phyloP scores from a whole-genome alignment of 2,797 vertebrate species.

The Enteromius viviparus region DNA sequence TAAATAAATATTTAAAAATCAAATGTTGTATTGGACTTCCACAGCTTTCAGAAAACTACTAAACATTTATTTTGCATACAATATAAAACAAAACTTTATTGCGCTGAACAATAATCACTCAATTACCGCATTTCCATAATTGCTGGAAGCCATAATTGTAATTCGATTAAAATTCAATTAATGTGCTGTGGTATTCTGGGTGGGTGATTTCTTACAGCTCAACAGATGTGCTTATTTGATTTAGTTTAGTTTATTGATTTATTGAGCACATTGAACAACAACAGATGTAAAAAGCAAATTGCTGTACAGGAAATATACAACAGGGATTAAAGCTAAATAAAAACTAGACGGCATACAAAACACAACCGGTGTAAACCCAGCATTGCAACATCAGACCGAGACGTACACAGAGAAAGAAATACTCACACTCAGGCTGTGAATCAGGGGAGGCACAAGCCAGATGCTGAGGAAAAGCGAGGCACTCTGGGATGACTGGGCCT shows the following conservation, averaged over 20 bases:
- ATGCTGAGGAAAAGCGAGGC: conserved; percentile 87
- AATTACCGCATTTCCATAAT: not conserved
- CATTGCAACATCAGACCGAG: not conserved
- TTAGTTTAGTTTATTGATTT: not conserved
- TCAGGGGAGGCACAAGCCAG: conserved; percentile 88
- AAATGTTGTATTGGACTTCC: not conserved
- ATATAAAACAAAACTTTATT: not conserved
- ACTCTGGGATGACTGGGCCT: conserved; percentile 89
- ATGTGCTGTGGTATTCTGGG: not conserved
- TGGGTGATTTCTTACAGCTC: not conserved
- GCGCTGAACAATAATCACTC: not conserved
- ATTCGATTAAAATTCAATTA: not conserved
- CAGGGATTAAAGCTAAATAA: not conserved
- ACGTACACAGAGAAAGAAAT: not conserved
- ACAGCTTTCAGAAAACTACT: not conserved
- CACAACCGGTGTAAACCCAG: not conserved
- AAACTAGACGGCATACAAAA: not conserved
- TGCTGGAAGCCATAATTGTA: not conserved
- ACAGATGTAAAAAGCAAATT: not conserved
- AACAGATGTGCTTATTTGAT: not conserved
- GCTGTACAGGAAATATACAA: not conserved
- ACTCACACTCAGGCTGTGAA: conserved; percentile 88
- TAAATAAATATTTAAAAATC: too few species aligned
- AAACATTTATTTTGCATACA: not conserved
- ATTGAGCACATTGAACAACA: not conserved